Percentiles rank a stretch among this genome's conserved stretches.
Evolutionary conservation across 2,797 vertebrate species (phyloP).

Genomic region (Melanotaenia boesemani): DNA sequence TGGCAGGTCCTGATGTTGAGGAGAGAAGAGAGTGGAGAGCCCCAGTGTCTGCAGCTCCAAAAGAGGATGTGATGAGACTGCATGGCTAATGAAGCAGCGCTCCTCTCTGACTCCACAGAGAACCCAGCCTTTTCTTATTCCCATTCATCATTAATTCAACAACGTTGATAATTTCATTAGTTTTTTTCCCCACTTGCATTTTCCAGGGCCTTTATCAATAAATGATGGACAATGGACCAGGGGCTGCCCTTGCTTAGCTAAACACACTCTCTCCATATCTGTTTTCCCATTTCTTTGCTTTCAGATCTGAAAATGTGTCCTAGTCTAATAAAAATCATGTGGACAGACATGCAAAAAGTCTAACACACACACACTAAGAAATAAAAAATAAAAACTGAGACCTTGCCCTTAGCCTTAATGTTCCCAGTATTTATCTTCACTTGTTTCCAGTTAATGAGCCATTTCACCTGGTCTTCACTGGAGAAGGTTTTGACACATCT

Average conservation of each 20-base stretch:
- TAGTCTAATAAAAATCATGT: constrained; percentile 23
- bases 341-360: neutral
- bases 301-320: constrained; percentile 44
- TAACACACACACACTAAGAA: neutral
- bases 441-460: neutral
- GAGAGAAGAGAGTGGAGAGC: constrained; percentile 72
- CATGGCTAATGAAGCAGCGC: constrained; percentile 92
- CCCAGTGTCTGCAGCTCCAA: constrained; percentile 86
- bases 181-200: constrained; percentile 77
- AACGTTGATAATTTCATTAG: constrained; percentile 99
- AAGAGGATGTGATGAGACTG: constrained; percentile 92
- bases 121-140: constrained; percentile 95
- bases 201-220: constrained; percentile 93
- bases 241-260: constrained; percentile 83
- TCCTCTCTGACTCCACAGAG: constrained; percentile 89
- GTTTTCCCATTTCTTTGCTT: constrained; percentile 35
- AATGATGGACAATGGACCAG: constrained; percentile 91
- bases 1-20: constrained; percentile 83
- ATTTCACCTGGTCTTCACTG: neutral
- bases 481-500: neutral
- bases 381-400: neutral
- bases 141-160: constrained; percentile 99
- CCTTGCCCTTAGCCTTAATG: neutral
- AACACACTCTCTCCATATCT: constrained; percentile 65
- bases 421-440: neutral